Conservation (phyloP, 2,113 vertebrate species). For the Heterocephalus glaber region DNA sequence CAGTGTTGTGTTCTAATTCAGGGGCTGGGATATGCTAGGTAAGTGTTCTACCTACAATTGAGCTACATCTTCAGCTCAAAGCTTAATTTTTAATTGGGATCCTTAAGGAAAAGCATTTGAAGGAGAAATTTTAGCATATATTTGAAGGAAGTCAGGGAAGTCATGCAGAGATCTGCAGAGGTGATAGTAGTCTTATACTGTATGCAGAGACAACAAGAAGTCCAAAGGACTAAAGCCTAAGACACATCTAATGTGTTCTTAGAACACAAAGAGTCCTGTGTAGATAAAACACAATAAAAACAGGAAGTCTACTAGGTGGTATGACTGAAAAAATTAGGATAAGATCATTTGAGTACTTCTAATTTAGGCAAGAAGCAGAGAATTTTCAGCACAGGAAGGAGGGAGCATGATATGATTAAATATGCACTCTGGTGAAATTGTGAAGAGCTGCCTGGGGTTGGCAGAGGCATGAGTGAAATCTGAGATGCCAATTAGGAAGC, state of each 20-base stretch:
- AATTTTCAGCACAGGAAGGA: background rate
- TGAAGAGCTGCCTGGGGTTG: background rate
- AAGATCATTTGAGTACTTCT: background rate
- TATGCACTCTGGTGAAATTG: background rate
- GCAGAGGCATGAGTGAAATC: background rate
- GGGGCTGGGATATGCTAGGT: background rate
- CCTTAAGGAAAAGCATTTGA: background rate
- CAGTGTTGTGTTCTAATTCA: background rate
- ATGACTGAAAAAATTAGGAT: background rate
- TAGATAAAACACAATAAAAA: background rate
- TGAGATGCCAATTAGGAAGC: background rate
- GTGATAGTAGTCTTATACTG: background rate
- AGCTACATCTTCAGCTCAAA: background rate
- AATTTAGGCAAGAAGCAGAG: background rate
- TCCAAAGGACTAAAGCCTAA: background rate
- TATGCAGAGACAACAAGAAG: background rate
- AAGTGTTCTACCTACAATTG: background rate
- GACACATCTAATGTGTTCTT: background rate
- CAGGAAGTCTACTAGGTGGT: background rate
- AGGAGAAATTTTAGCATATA: background rate
- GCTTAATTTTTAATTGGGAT: conserved; percentile 8
- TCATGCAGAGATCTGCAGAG: background rate
- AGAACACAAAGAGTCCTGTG: background rate
- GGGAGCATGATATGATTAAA: background rate
- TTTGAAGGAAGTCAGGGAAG: background rate